Evolutionary conservation across 53 echinoderm and acorn worm genomes (phyloP), one percentile per base, ranked within the genome.

Genomic region (Temnopleurus reevesii): DNA sequence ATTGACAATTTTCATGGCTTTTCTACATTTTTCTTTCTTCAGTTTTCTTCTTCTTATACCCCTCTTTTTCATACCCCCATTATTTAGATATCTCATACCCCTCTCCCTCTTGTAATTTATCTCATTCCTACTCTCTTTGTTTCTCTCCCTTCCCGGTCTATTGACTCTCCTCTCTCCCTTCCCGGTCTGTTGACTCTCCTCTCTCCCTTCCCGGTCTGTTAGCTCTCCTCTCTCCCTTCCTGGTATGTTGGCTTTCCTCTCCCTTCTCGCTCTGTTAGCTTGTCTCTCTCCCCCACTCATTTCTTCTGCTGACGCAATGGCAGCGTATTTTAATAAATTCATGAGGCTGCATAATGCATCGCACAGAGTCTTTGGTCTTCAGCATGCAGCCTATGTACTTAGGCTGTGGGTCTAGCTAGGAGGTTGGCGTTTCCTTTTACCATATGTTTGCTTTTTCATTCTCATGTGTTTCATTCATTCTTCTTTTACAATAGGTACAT

Each of bases 341-440:
- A 59, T 41, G 60, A 44, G 59, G 43, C 59, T 85, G 85, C 60
- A 59, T 85, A 59, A 85, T 85, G 85, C 85, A 85, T 85, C 33
- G 24, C 23, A n/a, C 55, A 12, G 36, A 54, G 55, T 83, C 83
- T 83, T 0, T 55, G 17, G 83, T 36, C 47, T 80, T 80, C 49
- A 10, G 13, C 47, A 49, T 12, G 6, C 47, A 27, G 3, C 7
- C 71, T 41, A 71, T 41, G 71, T 71, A 71, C 41, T 71, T 71
- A 41, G 71, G 36, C 41, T 71, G 71, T 71, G 41, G 71, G 36
- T n/a, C 36, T n/a, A 38, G 41, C 41, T 71, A n/a, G 71, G 30
- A 47, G 46, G 79, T 25, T 49, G 49, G 26, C 27, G 13, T 46
- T 79, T 79, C 29, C 30, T 79, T 79, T 79, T 47, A 79, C 79